Evolutionary conservation across 2,888 invertebrate species (phyloP).

Genomic region (Sclerodermus sp.): DNA sequence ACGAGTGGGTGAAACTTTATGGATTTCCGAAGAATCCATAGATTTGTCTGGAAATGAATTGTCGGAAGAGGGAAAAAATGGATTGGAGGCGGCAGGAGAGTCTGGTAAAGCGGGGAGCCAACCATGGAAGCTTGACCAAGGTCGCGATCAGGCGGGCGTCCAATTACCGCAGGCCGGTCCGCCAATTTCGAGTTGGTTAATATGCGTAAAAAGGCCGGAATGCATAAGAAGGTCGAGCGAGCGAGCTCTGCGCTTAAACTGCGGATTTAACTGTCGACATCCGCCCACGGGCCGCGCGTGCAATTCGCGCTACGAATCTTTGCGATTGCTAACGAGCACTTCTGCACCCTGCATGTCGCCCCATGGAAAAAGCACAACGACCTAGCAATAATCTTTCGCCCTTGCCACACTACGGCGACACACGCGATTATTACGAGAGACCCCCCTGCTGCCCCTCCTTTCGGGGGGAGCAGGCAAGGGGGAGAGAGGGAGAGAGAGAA

Average conservation of each 20-base stretch:
- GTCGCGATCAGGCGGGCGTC: constrained; percentile 16
- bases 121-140: constrained; percentile 12
- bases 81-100: not conserved
- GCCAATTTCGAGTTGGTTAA: constrained; percentile 22
- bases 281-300: constrained; percentile 27
- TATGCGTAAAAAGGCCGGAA: constrained; percentile 13
- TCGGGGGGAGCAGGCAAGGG: no score
- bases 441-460: no score
- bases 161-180: constrained; percentile 21
- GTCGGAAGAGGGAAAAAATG: not conserved
- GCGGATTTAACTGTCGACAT: constrained; percentile 31
- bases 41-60: no score
- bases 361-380: no score
- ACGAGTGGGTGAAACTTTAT: no score
- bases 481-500: no score
- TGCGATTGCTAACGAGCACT: constrained; percentile 31
- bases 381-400: no score
- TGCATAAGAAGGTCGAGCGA: constrained; percentile 13
- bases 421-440: no score
- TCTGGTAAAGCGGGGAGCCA: not conserved
- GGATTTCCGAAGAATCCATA: no score
- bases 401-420: no score
- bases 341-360: constrained; percentile 17
- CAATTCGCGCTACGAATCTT: constrained; percentile 18
- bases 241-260: constrained; percentile 22